Evolutionary conservation across 2,113 vertebrate genomes (phyloP).

Genomic region (Cryptoleucopteryx plumbea): DNA sequence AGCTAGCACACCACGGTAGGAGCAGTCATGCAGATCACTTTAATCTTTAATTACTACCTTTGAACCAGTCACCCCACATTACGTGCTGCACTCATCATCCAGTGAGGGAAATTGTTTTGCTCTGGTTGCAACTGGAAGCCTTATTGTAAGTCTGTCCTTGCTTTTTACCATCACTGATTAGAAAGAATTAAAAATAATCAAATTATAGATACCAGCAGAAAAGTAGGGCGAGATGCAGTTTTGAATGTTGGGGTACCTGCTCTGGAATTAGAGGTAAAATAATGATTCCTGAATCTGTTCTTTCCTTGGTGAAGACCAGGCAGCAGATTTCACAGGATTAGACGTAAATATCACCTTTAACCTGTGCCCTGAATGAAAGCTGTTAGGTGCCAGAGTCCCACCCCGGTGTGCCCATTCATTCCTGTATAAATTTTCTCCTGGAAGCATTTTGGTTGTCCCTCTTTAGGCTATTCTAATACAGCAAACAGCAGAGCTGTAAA

Average conservation of each 20-base stretch:
- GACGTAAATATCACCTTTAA: background rate
- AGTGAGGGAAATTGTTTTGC: background rate
- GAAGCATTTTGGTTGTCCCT: background rate
- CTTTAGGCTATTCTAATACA: background rate
- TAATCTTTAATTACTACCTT: background rate
- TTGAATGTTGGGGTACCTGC: background rate
- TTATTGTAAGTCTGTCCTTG: background rate
- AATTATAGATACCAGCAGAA: background rate
- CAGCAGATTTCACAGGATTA: background rate
- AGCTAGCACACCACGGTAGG: background rate
- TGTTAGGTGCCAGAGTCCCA: background rate
- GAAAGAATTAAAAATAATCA: background rate
- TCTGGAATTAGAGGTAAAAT: background rate
- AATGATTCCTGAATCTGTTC: background rate
- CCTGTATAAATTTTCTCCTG: background rate
- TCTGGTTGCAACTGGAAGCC: background rate
- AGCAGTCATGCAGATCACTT: background rate
- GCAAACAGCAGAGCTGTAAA: background rate
- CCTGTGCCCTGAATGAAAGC: background rate
- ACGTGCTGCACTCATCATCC: background rate
- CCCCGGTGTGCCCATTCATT: background rate
- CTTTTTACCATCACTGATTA: background rate
- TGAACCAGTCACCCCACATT: background rate
- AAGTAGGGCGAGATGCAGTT: background rate
- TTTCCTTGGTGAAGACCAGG: background rate